A percentile compares a stretch with the other conserved stretches of the same genome.
These are phyloP conservation scores for Gopherus flavomarginatus DNA, from an alignment of 2,113 vertebrate species.

Conservation along the genomic window DNA sequence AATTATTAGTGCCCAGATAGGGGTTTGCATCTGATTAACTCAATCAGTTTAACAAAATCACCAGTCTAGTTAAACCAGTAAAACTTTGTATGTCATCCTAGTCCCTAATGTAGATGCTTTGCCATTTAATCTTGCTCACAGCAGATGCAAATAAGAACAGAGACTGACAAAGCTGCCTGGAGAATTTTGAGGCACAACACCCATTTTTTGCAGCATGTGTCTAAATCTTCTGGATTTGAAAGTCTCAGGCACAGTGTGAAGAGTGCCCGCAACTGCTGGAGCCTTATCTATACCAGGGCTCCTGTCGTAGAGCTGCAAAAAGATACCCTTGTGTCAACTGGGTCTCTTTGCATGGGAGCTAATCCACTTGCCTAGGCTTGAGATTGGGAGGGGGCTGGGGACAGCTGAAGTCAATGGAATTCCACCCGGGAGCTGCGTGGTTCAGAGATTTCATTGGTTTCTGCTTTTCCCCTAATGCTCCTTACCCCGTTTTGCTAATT, in stretches of 20 bases:
- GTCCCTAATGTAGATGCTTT: neutral
- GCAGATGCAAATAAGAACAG: neutral
- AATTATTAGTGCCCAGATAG: neutral
- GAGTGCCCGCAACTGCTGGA: neutral
- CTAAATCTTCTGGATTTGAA: neutral
- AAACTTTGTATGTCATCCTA: neutral
- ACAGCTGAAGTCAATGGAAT: neutral
- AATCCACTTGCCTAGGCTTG: neutral
- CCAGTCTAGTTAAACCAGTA: neutral
- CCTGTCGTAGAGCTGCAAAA: neutral
- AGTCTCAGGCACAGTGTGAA: neutral
- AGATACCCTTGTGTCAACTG: neutral
- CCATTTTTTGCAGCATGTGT: neutral
- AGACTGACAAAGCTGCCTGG: neutral
- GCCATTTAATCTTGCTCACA: neutral
- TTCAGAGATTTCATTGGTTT: neutral
- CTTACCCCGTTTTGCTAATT: neutral
- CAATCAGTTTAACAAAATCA: neutral
- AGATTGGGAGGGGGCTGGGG: neutral
- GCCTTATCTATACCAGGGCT: neutral
- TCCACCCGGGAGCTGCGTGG: neutral
- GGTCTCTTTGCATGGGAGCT: neutral
- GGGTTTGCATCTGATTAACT: neutral
- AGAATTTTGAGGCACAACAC: neutral
- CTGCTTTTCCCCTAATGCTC: neutral